phyloP scores from a whole-genome alignment of 2,888 invertebrate species.

The Apodemia hepburni region DNA sequence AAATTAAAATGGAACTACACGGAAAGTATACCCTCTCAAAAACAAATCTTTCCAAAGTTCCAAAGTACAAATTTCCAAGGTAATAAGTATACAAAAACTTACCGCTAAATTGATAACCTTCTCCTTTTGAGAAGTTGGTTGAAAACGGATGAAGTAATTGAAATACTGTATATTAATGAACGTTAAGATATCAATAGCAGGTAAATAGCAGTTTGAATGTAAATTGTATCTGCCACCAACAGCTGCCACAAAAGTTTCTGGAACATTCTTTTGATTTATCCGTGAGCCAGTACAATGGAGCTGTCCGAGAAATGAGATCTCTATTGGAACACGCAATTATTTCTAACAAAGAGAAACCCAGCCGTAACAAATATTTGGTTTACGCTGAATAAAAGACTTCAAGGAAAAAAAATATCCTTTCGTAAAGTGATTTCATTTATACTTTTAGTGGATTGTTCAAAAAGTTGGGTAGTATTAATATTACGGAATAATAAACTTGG shows the following conservation, averaged over 20 bases:
- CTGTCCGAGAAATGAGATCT: constrained; percentile 23
- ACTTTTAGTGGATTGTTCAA: neutral
- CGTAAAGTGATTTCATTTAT: constrained; percentile 11
- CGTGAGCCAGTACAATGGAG: constrained; percentile 31
- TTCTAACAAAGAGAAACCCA: constrained; percentile 21
- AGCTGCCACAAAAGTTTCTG: constrained; percentile 18
- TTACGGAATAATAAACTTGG: too few species aligned
- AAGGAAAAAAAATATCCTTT: constrained; percentile 16
- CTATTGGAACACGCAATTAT: constrained; percentile 32
- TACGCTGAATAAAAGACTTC: neutral
- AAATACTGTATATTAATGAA: neutral
- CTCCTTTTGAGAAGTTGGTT: too few species aligned
- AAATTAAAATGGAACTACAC: too few species aligned
- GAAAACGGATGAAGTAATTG: too few species aligned
- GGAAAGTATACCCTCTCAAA: too few species aligned
- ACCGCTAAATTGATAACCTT: too few species aligned
- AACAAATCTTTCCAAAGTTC: too few species aligned
- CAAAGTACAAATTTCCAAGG: too few species aligned
- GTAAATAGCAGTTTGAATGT: constrained; percentile 4
- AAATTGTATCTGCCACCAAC: constrained; percentile 12
- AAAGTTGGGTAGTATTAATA: neutral
- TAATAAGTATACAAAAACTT: too few species aligned
- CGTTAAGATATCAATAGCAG: neutral
- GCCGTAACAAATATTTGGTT: constrained; percentile 16
- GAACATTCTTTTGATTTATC: constrained; percentile 29